Evolutionary conservation across 2,888 invertebrate genomes (phyloP), one percentile per base, ranked within the genome.

Genomic region (Heliconius cydno): DNA sequence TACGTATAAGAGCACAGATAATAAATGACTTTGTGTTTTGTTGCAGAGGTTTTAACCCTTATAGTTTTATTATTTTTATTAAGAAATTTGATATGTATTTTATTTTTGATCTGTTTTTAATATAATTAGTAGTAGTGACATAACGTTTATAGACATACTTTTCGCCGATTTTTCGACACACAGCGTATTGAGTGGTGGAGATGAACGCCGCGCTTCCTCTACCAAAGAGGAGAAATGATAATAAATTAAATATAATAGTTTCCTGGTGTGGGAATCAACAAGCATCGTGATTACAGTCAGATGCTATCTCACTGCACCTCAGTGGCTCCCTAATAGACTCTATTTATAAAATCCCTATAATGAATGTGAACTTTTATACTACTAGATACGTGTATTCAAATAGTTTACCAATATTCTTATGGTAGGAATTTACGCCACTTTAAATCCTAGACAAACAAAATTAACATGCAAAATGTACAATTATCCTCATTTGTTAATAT

Each of bases 1-100:
- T 80, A 67, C 66, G 60, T 79, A 81, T 79, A 82, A 79, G 84
- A 66, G 75, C 71, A 82, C 77, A 76, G 72, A 82, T 80, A 79
- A 79, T 77, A 82, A 80, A 80, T 80, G 76, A 77, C 71, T 75
- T 77, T 77, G 73, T 79, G 73, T 77, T 80, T 60, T 82, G 34
- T 28, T 30, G 28, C 28, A n/a, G 66, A 65, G 63, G 38, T 76
- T 38, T 77, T 74, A 77, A 79, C 76, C 63, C 57, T 25, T 78
- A 67, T 68, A 28, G n/a, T 38, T 73, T 66, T 67, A 63, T 74
- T 19, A 6, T 9, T 60, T 74, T 34, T 9, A 22, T 74, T 57
- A 9, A 22, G 30, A 6, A 4, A 25, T n/a, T 60, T 70, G 15
- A 25, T 70, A 15, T 15, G 12, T 41, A 13, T 68, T 68, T 68